These are phyloP conservation scores for Benthosema pterotum DNA, from an alignment of 2,797 vertebrate species.

Conservation along the genomic window DNA sequence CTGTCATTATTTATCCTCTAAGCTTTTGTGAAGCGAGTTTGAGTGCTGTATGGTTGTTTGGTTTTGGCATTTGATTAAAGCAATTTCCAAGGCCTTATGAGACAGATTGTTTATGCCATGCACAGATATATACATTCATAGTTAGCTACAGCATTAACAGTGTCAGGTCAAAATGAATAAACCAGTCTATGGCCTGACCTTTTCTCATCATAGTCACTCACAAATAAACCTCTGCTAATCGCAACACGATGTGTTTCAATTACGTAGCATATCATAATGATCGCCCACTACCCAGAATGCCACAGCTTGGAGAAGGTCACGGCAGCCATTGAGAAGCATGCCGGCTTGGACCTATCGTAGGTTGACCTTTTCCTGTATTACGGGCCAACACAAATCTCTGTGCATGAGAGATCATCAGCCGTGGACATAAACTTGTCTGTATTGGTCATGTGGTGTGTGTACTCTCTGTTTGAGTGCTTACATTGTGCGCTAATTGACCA, in stretches of 20 bases:
- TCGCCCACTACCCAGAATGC: conserved; percentile 49
- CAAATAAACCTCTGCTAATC: conserved; percentile 53
- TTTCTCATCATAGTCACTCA: conserved; percentile 42
- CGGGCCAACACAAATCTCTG: conserved; percentile 46
- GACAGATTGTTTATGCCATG: background rate
- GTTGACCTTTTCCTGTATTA: conserved; percentile 70
- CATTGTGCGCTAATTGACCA: too few relatives aligned
- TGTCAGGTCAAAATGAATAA: conserved; percentile 22
- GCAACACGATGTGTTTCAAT: conserved; percentile 59
- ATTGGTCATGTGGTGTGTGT: conserved; percentile 1
- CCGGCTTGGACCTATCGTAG: conserved; percentile 57
- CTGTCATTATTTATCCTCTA: background rate
- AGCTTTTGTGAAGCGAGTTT: background rate
- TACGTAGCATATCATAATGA: conserved; percentile 54
- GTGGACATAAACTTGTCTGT: conserved; percentile 17
- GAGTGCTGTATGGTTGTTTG: background rate
- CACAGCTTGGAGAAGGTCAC: conserved; percentile 74
- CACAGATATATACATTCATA: background rate
- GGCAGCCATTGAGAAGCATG: conserved; percentile 60
- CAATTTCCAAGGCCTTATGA: background rate
- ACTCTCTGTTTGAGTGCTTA: too few relatives aligned
- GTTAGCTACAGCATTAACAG: background rate
- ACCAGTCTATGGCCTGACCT: conserved; percentile 22
- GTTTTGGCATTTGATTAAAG: background rate
- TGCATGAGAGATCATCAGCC: conserved; percentile 41